Evolutionary conservation across 1,140 invertebrate species (phyloP), one percentile per base, ranked within the genome.

Genomic region (Zaprionus inermis): DNA sequence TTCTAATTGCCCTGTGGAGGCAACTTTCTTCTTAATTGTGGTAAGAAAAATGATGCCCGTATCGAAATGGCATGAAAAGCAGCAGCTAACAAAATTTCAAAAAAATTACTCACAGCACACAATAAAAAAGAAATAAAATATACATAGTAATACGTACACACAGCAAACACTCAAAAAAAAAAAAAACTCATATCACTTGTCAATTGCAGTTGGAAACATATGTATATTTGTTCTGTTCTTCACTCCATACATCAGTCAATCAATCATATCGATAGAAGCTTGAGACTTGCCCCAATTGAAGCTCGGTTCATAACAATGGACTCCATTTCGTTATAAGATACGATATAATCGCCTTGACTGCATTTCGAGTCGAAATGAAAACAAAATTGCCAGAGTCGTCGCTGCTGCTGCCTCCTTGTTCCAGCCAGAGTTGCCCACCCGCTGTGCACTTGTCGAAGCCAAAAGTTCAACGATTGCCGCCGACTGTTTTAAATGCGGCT

Each of bases 381-480:
- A 79, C 80, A 84, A 84, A 80, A 84, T 82, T 83, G 80, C 72
- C 57, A 69, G 38, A 49, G 44, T 20, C 30, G 51, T 64, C 10
- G 16, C 44, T 10, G 36, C 36, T 24, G 49, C 30, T 32, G 52
- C 66, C 52, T 74, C 65, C 60, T 65, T 59, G 46, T 38, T 60
- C 55, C 56, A 49, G 75, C 66, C 72, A 54, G 56, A 76, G n/a
- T 73, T 2, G 38, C 59, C 54, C 60, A 71, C 89, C 88, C 74
- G 89, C 89, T 91, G 88, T 91, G 88, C 88, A 91, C 88, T 91
- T 91, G 88, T 91, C 77, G 72, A 85, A 82, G 80, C 83, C 89
- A 85, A 91, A 86, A 84, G 83, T 91, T 89, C 84, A 84, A 82
- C 74, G 75, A 60, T 68, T 69, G 70, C 75, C 64, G 36, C 65